Evolutionary conservation across 2,888 invertebrate genomes (phyloP), one percentile per base, ranked within the genome.

Genomic region (Priocnemis perturbator): DNA sequence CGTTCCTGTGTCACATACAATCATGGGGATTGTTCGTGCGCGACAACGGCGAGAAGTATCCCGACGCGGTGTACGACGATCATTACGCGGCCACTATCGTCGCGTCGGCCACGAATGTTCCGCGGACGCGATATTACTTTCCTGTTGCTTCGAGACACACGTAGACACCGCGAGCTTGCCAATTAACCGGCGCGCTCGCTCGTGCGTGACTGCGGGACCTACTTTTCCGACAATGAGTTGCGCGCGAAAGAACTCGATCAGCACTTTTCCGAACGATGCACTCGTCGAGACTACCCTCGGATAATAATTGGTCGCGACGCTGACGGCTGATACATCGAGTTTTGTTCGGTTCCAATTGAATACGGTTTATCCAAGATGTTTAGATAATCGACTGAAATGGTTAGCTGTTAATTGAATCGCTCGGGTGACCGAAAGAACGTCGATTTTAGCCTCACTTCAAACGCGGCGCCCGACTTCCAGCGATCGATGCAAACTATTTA

Each of bases 11-110:
- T 74, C 72, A 65, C 70, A 58, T 73, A 71, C 70, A 76, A 78
- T 78, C 72, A 78, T 71, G 68, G 67, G 67, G 69, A 78, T 72
- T 78, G 77, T 76, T 70, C 69, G 78, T 69, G 64, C 67, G 58
- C 68, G 69, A 58, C 69, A 68, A 58, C 69, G 48, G 21, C 45
- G 23, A 37, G 7, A 37, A 37, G 7, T 37, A 37, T 37, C 14
- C 15, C 57, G 30, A 44, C 14, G 44, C 45, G 55, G 55, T 7
- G 60, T 56, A 37, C 53, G 58, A 20, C 56, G 7, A 30, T 63
- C 17, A 48, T 30, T 11, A 37, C n/a, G 59, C 3, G 37, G 55
- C 47, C 47, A 47, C 14, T 21, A 21, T 21, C 62, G 37, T 30
- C 11, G 45, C n/a, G n/a, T n/a, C n/a, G n/a, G n/a, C 2, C 50